phyloP scores from a whole-genome alignment of 2,888 invertebrate genomes.

The Bombylius discolor region DNA sequence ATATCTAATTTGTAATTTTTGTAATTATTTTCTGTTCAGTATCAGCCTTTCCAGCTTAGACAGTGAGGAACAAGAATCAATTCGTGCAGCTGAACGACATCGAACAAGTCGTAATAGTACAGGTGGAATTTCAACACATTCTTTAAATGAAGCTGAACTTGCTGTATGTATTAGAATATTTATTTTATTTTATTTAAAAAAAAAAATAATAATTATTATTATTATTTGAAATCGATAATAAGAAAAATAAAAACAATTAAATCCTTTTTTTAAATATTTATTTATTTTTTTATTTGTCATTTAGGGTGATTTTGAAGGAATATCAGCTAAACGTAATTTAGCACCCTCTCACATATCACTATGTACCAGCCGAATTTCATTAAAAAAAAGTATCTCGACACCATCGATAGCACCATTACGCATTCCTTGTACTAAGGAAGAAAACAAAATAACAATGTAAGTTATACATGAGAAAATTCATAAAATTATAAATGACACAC shows the following conservation, averaged over 20 bases:
- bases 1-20: slow-evolving; percentile 14
- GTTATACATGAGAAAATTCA: too few species aligned
- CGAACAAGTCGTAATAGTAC: slow-evolving; percentile 40
- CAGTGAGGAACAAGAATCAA: slow-evolving; percentile 66
- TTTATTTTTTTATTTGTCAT: background rate
- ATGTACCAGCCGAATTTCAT: slow-evolving; percentile 56
- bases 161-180: slow-evolving; percentile 42
- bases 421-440: slow-evolving; percentile 46
- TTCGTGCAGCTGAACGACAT: slow-evolving; percentile 38
- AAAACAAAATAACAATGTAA: slow-evolving; percentile 41
- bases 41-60: slow-evolving; percentile 70
- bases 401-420: slow-evolving; percentile 70
- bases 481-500: background rate
- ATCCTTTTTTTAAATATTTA: too few species aligned
- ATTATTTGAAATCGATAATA: too few species aligned
- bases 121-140: slow-evolving; percentile 55
- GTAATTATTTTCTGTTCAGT: slow-evolving; percentile 32
- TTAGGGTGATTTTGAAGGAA: slow-evolving; percentile 33
- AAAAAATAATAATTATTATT: background rate
- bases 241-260: too few species aligned
- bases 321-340: slow-evolving; percentile 34
- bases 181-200: background rate
- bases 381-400: slow-evolving; percentile 83
- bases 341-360: slow-evolving; percentile 43
- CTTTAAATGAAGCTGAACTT: slow-evolving; percentile 76